Conservation (phyloP, 2,888 invertebrate genomes). For the Pyrochroa serraticornis region DNA sequence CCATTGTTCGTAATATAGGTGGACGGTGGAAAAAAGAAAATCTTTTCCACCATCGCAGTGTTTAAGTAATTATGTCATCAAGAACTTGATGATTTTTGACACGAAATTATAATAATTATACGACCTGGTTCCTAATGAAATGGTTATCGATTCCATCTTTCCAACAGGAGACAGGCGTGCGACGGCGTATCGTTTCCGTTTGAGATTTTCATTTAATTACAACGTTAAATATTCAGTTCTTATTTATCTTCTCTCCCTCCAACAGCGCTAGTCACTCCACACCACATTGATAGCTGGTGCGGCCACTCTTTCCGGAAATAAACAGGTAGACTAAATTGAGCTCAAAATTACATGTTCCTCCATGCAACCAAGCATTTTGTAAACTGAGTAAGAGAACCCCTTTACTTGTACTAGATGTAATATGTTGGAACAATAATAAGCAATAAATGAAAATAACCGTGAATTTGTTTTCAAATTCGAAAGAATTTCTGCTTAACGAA, state of each 20-base stretch:
- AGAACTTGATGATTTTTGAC: constrained; percentile 35
- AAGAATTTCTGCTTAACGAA: no score
- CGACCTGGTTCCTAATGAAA: constrained; percentile 35
- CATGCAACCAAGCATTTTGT: no score
- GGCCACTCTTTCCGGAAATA: no score
- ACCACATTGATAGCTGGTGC: no score
- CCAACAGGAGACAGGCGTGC: constrained; percentile 16
- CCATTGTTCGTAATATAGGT: neutral
- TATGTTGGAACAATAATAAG: no score
- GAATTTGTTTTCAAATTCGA: no score
- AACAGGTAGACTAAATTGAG: no score
- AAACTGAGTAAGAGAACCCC: no score
- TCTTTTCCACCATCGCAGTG: constrained; percentile 1
- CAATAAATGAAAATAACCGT: no score
- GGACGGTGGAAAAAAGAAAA: constrained; percentile 8
- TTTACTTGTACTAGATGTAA: no score
- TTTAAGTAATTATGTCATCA: constrained; percentile 38
- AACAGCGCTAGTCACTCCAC: no score
- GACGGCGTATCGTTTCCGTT: constrained; percentile 24
- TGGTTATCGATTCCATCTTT: constrained; percentile 26
- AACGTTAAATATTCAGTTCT: constrained; percentile 8
- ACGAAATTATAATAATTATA: constrained; percentile 38
- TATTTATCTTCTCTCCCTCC: neutral
- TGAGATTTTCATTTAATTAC: constrained; percentile 24
- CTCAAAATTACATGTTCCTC: no score